phyloP scores from a whole-genome alignment of 2,797 vertebrate genomes.

The Sphenodon punctatus region DNA sequence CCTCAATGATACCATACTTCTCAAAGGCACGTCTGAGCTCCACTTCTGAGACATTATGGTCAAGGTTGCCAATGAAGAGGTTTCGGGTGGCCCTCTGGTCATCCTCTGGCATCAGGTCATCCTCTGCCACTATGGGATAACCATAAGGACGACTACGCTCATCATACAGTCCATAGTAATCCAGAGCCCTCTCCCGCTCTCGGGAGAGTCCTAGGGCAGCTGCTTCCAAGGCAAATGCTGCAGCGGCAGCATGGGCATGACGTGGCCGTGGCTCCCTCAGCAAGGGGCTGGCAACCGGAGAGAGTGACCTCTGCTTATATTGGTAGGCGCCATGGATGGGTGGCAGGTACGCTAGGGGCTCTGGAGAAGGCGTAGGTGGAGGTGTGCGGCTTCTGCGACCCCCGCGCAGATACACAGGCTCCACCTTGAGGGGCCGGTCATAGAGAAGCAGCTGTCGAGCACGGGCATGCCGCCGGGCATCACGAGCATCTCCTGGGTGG shows the following conservation, averaged over 20 bases:
- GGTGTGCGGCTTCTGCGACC: slow-evolving; percentile 89
- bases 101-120: slow-evolving; percentile 94
- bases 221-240: slow-evolving; percentile 82
- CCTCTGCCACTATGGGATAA: slow-evolving; percentile 85
- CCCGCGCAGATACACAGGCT: slow-evolving; percentile 92
- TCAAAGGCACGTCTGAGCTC: slow-evolving; percentile 92
- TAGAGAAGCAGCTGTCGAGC: slow-evolving; percentile 89
- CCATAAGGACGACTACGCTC: slow-evolving; percentile 89
- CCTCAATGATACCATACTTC: slow-evolving; percentile 95
- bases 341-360: slow-evolving; percentile 78
- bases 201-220: slow-evolving; percentile 82
- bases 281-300: slow-evolving; percentile 83
- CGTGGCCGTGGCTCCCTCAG: slow-evolving; percentile 85
- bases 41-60: slow-evolving; percentile 89
- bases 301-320: slow-evolving; percentile 90
- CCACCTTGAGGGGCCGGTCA: slow-evolving; percentile 91
- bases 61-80: slow-evolving; percentile 95
- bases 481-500: slow-evolving; percentile 91
- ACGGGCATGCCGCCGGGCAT: slow-evolving; percentile 90
- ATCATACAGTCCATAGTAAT: slow-evolving; percentile 92
- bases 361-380: slow-evolving; percentile 85
- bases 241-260: slow-evolving; percentile 82
- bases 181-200: slow-evolving; percentile 88
- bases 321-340: slow-evolving; percentile 86
- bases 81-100: slow-evolving; percentile 96